phyloP scores from a whole-genome alignment of 2,797 vertebrate genomes.

The Fratercula arctica region DNA sequence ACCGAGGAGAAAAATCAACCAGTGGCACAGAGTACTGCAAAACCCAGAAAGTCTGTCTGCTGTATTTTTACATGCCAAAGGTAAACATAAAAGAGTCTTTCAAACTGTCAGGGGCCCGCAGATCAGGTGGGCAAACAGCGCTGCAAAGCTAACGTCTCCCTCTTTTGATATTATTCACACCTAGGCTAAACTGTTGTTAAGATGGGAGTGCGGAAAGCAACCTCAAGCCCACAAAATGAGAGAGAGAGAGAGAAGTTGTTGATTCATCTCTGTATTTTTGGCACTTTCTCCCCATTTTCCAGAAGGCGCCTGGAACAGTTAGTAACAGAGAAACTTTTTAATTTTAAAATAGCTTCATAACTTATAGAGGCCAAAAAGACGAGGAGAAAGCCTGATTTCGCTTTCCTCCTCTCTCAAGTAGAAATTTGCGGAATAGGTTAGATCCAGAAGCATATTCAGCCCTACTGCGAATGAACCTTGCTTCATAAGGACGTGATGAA shows the following conservation, averaged over 20 bases:
- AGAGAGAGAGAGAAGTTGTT: conserved; percentile 51
- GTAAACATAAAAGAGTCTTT: conserved; percentile 57
- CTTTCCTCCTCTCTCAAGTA: background rate
- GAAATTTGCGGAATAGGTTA: background rate
- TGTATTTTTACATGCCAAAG: conserved; percentile 39
- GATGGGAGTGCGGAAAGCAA: conserved; percentile 49
- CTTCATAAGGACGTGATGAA: conserved; percentile 5
- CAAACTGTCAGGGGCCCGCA: conserved; percentile 47
- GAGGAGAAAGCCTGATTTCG: conserved; percentile 9
- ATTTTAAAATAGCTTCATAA: conserved; percentile 68
- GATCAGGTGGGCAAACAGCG: conserved; percentile 59
- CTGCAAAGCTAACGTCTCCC: conserved; percentile 32
- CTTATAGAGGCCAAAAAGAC: conserved; percentile 53
- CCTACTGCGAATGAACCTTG: background rate
- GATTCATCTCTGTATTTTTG: conserved; percentile 66
- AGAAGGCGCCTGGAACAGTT: conserved; percentile 68
- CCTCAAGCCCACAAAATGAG: conserved; percentile 61
- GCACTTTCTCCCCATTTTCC: conserved; percentile 60
- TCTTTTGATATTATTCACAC: conserved; percentile 59
- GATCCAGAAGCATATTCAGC: background rate
- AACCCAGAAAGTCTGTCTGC: conserved; percentile 7
- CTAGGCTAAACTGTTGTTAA: conserved; percentile 54
- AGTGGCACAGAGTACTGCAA: conserved; percentile 7
- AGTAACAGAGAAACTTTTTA: conserved; percentile 68
- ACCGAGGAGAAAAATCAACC: conserved; percentile 27